Base-by-base conservation (phyloP, 2,888 invertebrate genomes). In the Microdon myrmicae region DNA sequence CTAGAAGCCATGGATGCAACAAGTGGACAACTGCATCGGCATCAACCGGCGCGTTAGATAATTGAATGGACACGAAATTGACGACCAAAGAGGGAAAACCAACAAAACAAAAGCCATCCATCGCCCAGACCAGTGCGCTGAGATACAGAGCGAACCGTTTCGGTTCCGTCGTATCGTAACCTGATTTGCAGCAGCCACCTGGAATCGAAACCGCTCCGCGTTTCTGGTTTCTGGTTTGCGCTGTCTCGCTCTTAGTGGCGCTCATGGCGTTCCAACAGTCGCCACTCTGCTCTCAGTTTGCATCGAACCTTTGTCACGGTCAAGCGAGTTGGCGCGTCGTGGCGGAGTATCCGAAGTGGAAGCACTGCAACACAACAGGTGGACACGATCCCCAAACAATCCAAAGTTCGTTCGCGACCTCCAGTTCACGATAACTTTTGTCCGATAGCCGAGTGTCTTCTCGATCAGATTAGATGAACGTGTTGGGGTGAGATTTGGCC, bases 221-320 rank as follows among this genome's bases (percentile, higher is more conserved):
- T 31, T 25, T 37, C 64, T 51, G 64, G 64, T 64, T 64, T n/a
- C n/a, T n/a, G n/a, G n/a, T n/a, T 55, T 41, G 16, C 37, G 13
- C n/a, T 22, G 31, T 37, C 38, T 35, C 35, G 25, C 45, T 55
- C 31, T 44, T 6, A 6, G 6, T 22, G 10, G 34, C 41, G 32
- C 31, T 17, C 8, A 32, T 29, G 29, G 37, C 32, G 32, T 14
- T 23, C n/a, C 13, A 2, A 12, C 9, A n/a, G 14, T 19, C 28
- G 35, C 28, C 38, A 44, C 61, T 28, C 34, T 26, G 39, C 41
- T 58, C 38, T 64, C 58, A 64, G 64, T 64, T 53, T 38, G 19
- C 51, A 58, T 37, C 64, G 64, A 64, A 58, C 64, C 51, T 45
- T 51, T 64, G 64, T 58, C 37, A 64, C 58, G 64, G 64, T 47